Evolutionary conservation across 2,113 vertebrate species (phyloP).

Genomic region (Recurvirostra avosetta): DNA sequence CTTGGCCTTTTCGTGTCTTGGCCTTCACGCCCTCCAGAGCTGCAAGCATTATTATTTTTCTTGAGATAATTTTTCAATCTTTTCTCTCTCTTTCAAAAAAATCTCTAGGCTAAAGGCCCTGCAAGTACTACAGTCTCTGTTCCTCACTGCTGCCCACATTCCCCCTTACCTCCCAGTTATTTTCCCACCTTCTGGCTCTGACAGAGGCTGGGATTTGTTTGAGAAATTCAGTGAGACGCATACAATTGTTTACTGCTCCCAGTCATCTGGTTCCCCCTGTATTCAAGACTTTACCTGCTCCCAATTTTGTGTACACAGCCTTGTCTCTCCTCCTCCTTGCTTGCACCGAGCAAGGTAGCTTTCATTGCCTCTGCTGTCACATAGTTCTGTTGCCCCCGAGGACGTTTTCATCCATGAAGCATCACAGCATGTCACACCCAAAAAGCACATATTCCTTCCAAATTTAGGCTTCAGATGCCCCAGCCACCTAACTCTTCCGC

Average conservation of each 20-base stretch:
- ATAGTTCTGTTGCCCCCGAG: neutral
- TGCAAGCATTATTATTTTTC: neutral
- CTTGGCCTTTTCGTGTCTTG: neutral
- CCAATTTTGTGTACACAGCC: neutral
- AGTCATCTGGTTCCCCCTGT: neutral
- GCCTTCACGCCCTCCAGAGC: neutral
- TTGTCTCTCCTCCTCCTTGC: neutral
- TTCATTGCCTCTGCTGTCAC: neutral
- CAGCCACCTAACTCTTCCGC: neutral
- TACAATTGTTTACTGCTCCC: neutral
- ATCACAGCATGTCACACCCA: neutral
- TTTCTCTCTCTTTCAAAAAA: neutral
- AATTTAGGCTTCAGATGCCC: neutral
- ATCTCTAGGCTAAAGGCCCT: neutral
- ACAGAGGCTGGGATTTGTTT: neutral
- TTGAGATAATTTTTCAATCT: neutral
- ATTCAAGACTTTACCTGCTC: neutral
- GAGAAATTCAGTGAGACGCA: neutral
- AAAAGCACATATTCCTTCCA: neutral
- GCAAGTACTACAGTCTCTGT: neutral
- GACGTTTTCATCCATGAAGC: neutral
- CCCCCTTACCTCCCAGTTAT: neutral
- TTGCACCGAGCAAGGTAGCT: neutral
- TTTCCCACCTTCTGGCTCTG: neutral
- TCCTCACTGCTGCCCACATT: neutral